phyloP scores from a whole-genome alignment of 2,888 invertebrate species.

The Strigamia crassipes region DNA sequence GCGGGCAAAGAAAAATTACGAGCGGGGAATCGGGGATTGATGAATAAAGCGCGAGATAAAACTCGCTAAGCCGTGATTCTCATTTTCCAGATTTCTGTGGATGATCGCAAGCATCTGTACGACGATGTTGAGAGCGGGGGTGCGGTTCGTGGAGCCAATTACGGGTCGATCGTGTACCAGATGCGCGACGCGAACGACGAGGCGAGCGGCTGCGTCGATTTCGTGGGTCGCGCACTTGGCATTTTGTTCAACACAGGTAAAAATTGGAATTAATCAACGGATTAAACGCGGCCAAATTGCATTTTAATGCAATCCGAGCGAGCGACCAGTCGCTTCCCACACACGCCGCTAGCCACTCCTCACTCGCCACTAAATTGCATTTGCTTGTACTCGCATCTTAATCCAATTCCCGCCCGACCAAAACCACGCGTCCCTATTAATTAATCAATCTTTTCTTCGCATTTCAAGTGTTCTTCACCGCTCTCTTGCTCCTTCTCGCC shows the following conservation, averaged over 20 bases:
- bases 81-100: slow-evolving; percentile 3
- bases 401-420: background rate
- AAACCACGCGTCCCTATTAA: background rate
- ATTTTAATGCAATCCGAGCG: background rate
- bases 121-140: slow-evolving; percentile 14
- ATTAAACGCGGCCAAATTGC: background rate
- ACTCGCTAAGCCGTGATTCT: too few species aligned
- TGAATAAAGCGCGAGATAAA: background rate
- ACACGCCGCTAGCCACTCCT: background rate
- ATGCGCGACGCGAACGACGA: slow-evolving; percentile 79
- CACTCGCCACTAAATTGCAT: background rate
- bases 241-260: slow-evolving; percentile 22
- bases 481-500: slow-evolving; percentile 70
- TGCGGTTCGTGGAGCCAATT: slow-evolving; percentile 57
- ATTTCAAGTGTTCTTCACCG: slow-evolving; percentile 70
- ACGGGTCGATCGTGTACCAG: slow-evolving; percentile 78
- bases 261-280: background rate
- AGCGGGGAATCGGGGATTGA: background rate
- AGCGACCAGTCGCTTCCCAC: background rate
- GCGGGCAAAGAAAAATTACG: background rate
- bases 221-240: slow-evolving; percentile 57
- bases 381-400: background rate
- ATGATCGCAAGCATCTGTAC: slow-evolving; percentile 45
- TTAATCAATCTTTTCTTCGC: slow-evolving; percentile 54
- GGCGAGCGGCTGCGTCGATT: slow-evolving; percentile 74